Conservation (phyloP, 1,140 invertebrate species). For the Colletes latitarsis region DNA sequence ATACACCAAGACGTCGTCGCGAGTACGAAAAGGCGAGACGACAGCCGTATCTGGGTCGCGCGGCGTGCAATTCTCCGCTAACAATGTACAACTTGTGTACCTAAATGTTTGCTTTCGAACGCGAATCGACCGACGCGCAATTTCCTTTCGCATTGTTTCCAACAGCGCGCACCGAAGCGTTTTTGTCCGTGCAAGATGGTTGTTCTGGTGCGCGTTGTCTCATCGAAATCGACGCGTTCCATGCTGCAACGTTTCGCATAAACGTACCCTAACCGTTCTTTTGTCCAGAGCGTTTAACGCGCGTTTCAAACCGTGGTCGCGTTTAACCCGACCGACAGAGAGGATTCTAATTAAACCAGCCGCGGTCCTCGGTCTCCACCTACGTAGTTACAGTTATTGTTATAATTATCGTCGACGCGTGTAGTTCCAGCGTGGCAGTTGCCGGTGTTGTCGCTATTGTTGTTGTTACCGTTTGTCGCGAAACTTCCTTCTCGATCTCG, state of each 20-base stretch:
- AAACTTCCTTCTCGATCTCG: conserved; percentile 57
- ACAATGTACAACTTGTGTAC: too few species aligned
- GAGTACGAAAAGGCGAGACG: too few species aligned
- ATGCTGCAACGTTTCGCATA: background rate
- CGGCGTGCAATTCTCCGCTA: too few species aligned
- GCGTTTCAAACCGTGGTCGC: conserved; percentile 36
- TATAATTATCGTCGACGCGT: conserved; percentile 73
- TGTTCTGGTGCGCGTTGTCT: too few species aligned
- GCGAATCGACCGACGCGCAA: too few species aligned
- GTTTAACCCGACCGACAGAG: conserved; percentile 66
- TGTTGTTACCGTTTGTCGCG: conserved; percentile 61
- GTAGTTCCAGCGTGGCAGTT: conserved; percentile 51
- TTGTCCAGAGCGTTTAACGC: conserved; percentile 4
- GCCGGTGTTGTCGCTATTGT: conserved; percentile 29
- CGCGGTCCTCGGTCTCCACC: conserved; percentile 35
- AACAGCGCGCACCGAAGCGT: too few species aligned
- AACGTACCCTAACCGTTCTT: background rate
- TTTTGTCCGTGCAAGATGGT: too few species aligned
- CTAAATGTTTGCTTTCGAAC: too few species aligned
- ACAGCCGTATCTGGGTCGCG: too few species aligned
- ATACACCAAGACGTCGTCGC: too few species aligned
- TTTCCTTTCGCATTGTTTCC: too few species aligned
- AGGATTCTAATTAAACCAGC: conserved; percentile 70
- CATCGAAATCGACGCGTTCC: too few species aligned
- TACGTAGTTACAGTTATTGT: conserved; percentile 69